A percentile compares a stretch with the other conserved stretches of the same genome.
Evolutionary conservation across 2,113 vertebrate species (phyloP).

Genomic region (Muscicapa adusta): DNA sequence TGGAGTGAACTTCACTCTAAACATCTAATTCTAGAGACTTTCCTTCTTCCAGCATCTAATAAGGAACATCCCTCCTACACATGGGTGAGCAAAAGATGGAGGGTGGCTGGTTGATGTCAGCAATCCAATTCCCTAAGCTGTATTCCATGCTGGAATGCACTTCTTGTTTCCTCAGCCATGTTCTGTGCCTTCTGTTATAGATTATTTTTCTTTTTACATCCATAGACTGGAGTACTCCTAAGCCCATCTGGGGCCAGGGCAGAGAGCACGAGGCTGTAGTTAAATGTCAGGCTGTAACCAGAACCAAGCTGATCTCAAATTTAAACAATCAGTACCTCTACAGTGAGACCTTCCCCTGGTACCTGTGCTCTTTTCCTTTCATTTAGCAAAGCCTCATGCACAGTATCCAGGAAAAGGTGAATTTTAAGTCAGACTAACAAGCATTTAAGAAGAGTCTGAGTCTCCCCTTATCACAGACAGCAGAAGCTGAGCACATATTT

Average conservation of each 20-base stretch:
- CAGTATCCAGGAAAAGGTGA: not conserved
- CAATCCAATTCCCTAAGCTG: not conserved
- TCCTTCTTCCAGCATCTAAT: fast-evolving
- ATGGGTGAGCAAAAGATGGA: not conserved
- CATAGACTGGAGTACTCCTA: not conserved
- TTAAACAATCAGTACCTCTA: not conserved
- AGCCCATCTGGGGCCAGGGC: not conserved
- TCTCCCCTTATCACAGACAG: not conserved
- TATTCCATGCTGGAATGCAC: not conserved
- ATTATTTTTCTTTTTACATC: not conserved
- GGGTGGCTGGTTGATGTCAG: not conserved
- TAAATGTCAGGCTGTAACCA: conserved; percentile 10
- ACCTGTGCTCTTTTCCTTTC: not conserved
- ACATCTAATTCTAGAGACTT: not conserved
- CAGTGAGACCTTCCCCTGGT: not conserved
- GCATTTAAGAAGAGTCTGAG: not conserved
- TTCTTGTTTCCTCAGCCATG: not conserved
- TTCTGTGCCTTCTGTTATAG: not conserved
- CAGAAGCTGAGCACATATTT: not conserved
- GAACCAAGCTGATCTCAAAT: not conserved
- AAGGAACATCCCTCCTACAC: not conserved
- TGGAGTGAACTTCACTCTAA: not conserved
- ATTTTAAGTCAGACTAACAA: not conserved
- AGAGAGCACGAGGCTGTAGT: not conserved
- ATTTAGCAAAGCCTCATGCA: not conserved